A percentile compares a stretch with the other conserved stretches of the same genome.
Conservation (phyloP, 2,888 invertebrate species). For the Junonia oenone region DNA sequence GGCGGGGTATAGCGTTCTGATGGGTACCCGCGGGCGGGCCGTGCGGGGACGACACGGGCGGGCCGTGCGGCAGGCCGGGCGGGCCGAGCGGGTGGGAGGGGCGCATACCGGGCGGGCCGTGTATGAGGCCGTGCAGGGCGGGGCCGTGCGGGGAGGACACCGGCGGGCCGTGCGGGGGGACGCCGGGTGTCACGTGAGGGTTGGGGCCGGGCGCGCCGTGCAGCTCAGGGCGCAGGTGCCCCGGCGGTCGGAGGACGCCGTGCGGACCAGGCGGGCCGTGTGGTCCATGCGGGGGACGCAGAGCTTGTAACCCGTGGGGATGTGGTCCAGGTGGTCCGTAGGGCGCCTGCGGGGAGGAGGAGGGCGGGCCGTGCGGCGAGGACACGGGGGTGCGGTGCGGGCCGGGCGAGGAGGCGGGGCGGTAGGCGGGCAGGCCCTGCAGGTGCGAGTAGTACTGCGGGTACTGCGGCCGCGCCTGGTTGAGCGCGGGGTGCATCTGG, state of each 20-base stretch:
- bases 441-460: conserved; percentile 51
- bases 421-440: conserved; percentile 31
- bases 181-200: conserved; percentile 18
- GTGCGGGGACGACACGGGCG: conserved; percentile 22
- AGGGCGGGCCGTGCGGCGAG: conserved; percentile 32
- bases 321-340: too few species aligned
- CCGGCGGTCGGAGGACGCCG: conserved; percentile 21
- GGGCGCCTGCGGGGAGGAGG: conserved; percentile 22
- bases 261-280: conserved; percentile 25
- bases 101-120: conserved; percentile 25
- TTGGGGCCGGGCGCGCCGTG: conserved; percentile 10
- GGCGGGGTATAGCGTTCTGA: conserved; percentile 11
- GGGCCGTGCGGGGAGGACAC: conserved; percentile 17
- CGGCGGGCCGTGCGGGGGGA: conserved; percentile 28
- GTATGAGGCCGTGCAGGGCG: conserved; percentile 18
- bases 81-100: conserved; percentile 7
- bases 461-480: conserved; percentile 37
- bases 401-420: conserved; percentile 17
- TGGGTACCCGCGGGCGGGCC: conserved; percentile 18
- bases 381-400: conserved; percentile 3
- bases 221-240: conserved; percentile 9
- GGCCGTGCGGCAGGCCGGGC: conserved; percentile 16
- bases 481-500: conserved; percentile 33
- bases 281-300: conserved; percentile 29
- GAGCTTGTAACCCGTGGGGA: conserved; percentile 24